Evolutionary conservation across 1,140 invertebrate genomes (phyloP).

Genomic region (Tyrophagus putrescentiae): DNA sequence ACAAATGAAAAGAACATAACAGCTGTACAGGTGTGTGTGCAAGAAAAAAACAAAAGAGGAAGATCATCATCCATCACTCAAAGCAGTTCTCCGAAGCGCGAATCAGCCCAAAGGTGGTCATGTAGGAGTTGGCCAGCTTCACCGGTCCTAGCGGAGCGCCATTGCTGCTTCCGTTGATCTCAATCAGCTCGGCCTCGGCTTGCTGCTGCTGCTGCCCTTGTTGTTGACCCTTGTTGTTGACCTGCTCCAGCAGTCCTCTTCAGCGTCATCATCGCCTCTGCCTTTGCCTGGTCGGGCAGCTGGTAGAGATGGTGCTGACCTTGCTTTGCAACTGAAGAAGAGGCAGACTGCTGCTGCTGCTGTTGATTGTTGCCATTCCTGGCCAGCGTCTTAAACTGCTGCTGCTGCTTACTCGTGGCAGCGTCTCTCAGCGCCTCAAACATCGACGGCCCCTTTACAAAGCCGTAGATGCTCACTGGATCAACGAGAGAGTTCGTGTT

Average conservation of each 20-base stretch:
- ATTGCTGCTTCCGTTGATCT: constrained; percentile 9
- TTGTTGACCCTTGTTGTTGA: background rate
- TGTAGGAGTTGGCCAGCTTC: constrained; percentile 2
- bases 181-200: background rate
- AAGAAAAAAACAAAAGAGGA: background rate
- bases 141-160: background rate
- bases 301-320: background rate
- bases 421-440: background rate
- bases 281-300: constrained; percentile 8
- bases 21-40: no score
- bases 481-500: no score
- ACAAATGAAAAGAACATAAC: no score
- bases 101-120: constrained; percentile 13
- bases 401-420: no score
- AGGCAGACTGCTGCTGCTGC: background rate
- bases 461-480: no score
- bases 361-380: background rate
- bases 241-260: background rate
- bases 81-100: background rate
- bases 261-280: background rate
- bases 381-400: background rate
- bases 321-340: background rate
- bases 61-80: background rate
- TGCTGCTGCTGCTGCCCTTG: constrained; percentile 6
- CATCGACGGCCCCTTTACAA: background rate